phyloP scores from a whole-genome alignment of 2,113 vertebrate genomes.

The Heptranchias perlo region DNA sequence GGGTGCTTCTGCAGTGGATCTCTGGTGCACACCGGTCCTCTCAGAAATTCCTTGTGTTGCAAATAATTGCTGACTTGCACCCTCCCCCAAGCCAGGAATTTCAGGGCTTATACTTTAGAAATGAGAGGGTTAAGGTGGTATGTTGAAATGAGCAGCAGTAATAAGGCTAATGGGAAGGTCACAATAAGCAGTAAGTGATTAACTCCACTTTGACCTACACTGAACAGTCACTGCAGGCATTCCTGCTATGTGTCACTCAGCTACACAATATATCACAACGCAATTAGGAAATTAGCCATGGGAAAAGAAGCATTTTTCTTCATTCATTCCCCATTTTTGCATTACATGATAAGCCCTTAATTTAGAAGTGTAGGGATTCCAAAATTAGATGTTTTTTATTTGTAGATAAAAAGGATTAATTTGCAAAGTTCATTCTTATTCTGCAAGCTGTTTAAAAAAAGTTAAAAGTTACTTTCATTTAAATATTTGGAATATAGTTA shows the following conservation, averaged over 20 bases:
- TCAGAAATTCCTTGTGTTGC: background rate
- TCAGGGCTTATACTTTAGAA: background rate
- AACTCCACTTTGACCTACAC: constrained; percentile 30
- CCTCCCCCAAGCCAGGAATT: background rate
- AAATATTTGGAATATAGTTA: background rate
- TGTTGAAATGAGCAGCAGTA: constrained; percentile 33
- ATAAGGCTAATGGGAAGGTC: constrained; percentile 36
- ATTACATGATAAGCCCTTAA: background rate
- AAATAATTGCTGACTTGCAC: background rate
- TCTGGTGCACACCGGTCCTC: background rate
- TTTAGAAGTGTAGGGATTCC: background rate
- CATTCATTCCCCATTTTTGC: constrained; percentile 25
- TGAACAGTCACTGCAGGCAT: constrained; percentile 32
- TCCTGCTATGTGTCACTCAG: constrained; percentile 37
- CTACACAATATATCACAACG: constrained; percentile 37
- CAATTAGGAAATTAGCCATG: constrained; percentile 39
- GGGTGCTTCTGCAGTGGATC: background rate
- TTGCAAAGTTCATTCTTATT: background rate
- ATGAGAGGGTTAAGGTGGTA: constrained; percentile 11
- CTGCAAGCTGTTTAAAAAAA: background rate
- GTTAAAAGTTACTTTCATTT: background rate
- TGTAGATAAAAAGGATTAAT: background rate
- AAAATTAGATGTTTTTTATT: background rate
- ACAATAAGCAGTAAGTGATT: constrained; percentile 27
- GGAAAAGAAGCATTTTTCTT: background rate